Evolutionary conservation across 2,888 invertebrate genomes (phyloP), one percentile per base, ranked within the genome.

Genomic region (Dynastes grantii): DNA sequence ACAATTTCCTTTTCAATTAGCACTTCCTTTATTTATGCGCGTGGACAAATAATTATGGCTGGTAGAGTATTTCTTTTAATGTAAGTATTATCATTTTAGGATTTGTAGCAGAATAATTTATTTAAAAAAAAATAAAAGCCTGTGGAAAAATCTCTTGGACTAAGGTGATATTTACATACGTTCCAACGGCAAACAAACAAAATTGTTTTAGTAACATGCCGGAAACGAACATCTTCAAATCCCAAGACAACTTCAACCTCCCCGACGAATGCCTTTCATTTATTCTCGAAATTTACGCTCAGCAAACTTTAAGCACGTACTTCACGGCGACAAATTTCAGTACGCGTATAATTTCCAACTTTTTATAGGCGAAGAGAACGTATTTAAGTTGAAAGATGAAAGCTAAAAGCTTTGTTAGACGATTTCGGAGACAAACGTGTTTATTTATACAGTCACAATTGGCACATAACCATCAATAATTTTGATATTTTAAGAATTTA

Each of bases 371-470:
- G 55, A 32, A 63, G 9, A 22, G 55, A 58, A 58, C 16, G n/a
- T 61, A 29, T 29, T 63, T 29, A 32, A 32, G 27, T 32, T 8
- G 27, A 58, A 27, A 29, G 63, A 63, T 32, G 32, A 63, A 13
- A 22, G 22, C 4, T 55, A 55, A 63, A 29, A 13, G 61, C 11
- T 63, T 63, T 63, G 63, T 63, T 63, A 32, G 63, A 32, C 29
- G 32, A 13, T 37, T 27, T 63, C 63, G 5, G 27, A 63, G 32
- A 63, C 63, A 29, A 63, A 27, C 11, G 32, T 32, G 32, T 63
- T 63, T 63, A 32, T 63, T 63, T 63, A 63, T 29, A 63, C 29
- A 63, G 4, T 13, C 63, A 63, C 32, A 63, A 63, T 63, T 63
- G 63, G 63, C 63, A 63, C 32, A n/a, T 63, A 63, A 63, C 32